phyloP scores from a whole-genome alignment of 2,113 vertebrate species.

The Telmatochromis brichardi region DNA sequence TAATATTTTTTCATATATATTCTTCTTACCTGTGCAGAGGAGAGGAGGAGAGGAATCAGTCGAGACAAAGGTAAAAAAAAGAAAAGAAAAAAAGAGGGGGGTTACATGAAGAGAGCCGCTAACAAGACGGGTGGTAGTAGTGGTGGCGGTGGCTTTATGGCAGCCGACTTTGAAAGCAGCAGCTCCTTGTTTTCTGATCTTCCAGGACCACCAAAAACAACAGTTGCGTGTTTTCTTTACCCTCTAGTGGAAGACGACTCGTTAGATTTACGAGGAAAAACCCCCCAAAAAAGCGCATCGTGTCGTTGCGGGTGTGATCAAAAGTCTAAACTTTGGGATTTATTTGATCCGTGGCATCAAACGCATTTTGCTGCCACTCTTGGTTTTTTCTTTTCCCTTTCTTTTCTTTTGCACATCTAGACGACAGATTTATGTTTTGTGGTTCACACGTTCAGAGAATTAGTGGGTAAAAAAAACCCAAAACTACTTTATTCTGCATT shows the following conservation, averaged over 20 bases:
- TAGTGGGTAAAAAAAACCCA: rapidly evolving
- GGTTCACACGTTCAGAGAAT: not conserved
- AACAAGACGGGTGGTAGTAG: constrained; percentile 46
- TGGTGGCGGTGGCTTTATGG: constrained; percentile 25
- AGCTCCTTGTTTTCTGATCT: constrained; percentile 40
- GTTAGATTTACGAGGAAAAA: constrained; percentile 9
- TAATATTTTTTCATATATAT: not conserved
- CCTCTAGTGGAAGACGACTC: not conserved
- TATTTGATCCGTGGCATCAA: not conserved
- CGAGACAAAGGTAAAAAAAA: constrained; percentile 65
- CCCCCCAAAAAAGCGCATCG: not conserved
- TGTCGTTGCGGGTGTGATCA: not conserved
- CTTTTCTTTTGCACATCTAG: not conserved
- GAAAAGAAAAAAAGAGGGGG: not conserved
- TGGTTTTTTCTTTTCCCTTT: not conserved
- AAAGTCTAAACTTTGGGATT: constrained; percentile 32
- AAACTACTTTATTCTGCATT: not conserved
- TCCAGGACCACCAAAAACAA: constrained; percentile 29
- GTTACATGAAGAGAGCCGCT: constrained; percentile 40
- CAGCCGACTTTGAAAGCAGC: constrained; percentile 47
- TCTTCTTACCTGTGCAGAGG: constrained; percentile 31
- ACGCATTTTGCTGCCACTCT: not conserved
- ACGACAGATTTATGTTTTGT: not conserved
- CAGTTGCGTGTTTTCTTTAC: not conserved
- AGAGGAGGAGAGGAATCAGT: constrained; percentile 40